These are phyloP conservation scores for Pseudoips prasinana DNA, from an alignment of 2,888 invertebrate species.

Conservation along the genomic window DNA sequence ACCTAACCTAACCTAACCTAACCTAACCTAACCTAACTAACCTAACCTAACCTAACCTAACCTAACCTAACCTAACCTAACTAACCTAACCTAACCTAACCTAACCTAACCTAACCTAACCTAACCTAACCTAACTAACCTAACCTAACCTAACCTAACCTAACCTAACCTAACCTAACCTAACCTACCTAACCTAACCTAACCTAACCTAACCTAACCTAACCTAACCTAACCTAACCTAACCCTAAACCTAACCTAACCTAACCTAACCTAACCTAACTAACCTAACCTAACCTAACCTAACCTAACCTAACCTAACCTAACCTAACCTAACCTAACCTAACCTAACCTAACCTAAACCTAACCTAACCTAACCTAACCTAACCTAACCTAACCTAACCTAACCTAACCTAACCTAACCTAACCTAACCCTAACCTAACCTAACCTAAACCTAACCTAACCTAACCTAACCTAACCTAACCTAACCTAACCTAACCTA, in stretches of 20 bases:
- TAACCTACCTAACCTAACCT: slow-evolving; percentile 22
- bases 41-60: slow-evolving; percentile 7
- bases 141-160: slow-evolving; percentile 11
- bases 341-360: too few relatives aligned
- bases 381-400: slow-evolving; percentile 22
- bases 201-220: slow-evolving; percentile 21
- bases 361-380: slow-evolving; percentile 22
- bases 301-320: slow-evolving; percentile 24
- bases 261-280: slow-evolving; percentile 15
- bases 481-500: slow-evolving; percentile 8
- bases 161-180: slow-evolving; percentile 13
- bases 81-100: slow-evolving; percentile 11
- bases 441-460: slow-evolving; percentile 19
- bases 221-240: slow-evolving; percentile 9
- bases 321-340: slow-evolving; percentile 19
- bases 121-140: slow-evolving; percentile 12
- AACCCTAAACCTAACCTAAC: slow-evolving; percentile 9
- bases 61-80: slow-evolving; percentile 11
- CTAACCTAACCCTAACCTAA: too few relatives aligned
- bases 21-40: slow-evolving; percentile 6
- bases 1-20: slow-evolving; percentile 10
- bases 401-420: slow-evolving; percentile 20
- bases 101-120: slow-evolving; percentile 12
- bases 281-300: slow-evolving; percentile 18
- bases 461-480: slow-evolving; percentile 7